Base-by-base conservation (phyloP, 1,140 invertebrate genomes). In the Heliothis virescens region DNA sequence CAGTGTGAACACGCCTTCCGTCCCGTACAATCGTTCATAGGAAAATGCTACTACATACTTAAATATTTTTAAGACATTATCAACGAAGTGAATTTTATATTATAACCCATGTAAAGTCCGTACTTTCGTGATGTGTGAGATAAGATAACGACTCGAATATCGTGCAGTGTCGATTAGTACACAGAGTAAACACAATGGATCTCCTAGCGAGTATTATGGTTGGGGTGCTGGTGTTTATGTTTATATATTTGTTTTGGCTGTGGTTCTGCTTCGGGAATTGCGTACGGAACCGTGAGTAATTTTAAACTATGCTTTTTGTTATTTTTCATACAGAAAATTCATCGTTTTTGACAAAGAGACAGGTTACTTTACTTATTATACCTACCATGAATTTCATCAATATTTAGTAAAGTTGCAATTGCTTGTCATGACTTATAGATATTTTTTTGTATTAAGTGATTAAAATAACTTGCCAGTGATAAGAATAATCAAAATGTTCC, bases 251-350 rank as follows among this genome's bases (percentile, higher is more conserved):
- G 18, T 92, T 94, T 80, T 94, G 92, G 92, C 57, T 92, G 84
- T 94, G 92, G 91, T 94, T 94, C 67, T 94, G 91, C 79, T 92
- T 94, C 57, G 91, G 92, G 10, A 79, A 71, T 3, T 91, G 86
- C 72, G 69, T 86, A 3, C 76, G 83, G 12, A 86, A 81, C 79
- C 72, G 92, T 93, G 86, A 93, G 90, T 93, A 57, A 41, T 80
- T 79, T 74, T 75, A 48, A 65, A 55, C 5, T n/a, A 52, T 63
- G 29, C 55, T 65, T 65, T 50, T 21, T 59, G 52, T n/a, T 63
- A 75, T 10, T 15, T 53, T 16, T 65, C 18, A 41, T 62, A 5
- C 55, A 59, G 52, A 53, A 53, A 15, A 5, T 0, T 41, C 5
- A 1, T 41, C 5, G 9, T 7, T 41, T 41, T 41, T n/a, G n/a